These are phyloP conservation scores for Drosophila nigrodunni DNA, from an alignment of 1,140 invertebrate genomes.

Conservation along the genomic window DNA sequence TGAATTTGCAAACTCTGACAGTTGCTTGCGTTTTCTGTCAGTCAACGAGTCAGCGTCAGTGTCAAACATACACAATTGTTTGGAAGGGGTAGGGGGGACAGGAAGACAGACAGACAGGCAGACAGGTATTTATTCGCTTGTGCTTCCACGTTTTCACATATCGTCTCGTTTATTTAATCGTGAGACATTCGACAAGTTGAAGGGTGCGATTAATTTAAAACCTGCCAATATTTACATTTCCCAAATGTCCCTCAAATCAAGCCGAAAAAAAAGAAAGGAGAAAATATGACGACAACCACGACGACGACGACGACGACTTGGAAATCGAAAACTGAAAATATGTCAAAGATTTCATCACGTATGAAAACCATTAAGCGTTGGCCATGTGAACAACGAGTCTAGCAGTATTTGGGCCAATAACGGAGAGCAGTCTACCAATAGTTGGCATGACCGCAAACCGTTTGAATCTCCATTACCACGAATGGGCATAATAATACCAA, in stretches of 20 bases:
- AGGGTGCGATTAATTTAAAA: constrained; percentile 69
- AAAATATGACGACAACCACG: neutral
- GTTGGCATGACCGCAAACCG: constrained; percentile 33
- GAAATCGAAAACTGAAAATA: neutral
- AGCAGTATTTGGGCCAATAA: neutral
- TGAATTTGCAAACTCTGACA: constrained; percentile 75
- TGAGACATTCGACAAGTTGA: constrained; percentile 51
- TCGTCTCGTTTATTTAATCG: constrained; percentile 56
- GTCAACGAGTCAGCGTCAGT: constrained; percentile 69
- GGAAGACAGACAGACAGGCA: constrained; percentile 11
- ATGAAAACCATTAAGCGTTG: constrained; percentile 53
- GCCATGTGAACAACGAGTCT: constrained; percentile 25
- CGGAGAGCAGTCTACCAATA: constrained; percentile 6
- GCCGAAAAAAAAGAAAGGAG: neutral
- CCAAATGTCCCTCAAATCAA: constrained; percentile 11
- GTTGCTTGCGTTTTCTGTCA: constrained; percentile 72
- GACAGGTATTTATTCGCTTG: constrained; percentile 45
- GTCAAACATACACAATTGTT: constrained; percentile 35
- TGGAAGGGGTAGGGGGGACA: neutral
- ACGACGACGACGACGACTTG: too few species aligned
- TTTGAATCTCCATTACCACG: constrained; percentile 57
- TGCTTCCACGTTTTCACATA: constrained; percentile 34
- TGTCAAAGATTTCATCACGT: constrained; percentile 64
- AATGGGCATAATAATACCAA: constrained; percentile 50
- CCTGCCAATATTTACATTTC: constrained; percentile 57